Evolutionary conservation across 2,888 invertebrate genomes (phyloP).

Genomic region (Capitulum mitella): DNA sequence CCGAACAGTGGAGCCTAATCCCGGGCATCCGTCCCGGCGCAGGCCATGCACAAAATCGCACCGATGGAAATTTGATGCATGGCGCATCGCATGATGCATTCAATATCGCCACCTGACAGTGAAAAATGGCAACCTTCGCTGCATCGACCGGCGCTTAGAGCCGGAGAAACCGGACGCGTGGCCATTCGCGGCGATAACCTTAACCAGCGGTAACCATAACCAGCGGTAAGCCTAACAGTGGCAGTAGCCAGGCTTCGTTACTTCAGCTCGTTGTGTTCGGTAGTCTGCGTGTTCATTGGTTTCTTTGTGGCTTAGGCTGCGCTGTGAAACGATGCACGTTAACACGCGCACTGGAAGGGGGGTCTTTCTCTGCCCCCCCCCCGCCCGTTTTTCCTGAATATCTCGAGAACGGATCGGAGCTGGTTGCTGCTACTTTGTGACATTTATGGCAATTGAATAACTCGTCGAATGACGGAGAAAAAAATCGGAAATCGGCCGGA

Average conservation of each 20-base stretch:
- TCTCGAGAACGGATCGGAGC: too few species aligned
- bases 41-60: constrained; percentile 8
- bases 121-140: background rate
- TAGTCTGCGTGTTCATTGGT: background rate
- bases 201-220: too few species aligned
- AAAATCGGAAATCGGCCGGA: too few species aligned
- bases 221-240: background rate
- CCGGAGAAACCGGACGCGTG: too few species aligned
- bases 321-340: too few species aligned
- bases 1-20: background rate
- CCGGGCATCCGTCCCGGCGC: background rate
- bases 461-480: too few species aligned
- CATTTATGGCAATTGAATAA: too few species aligned
- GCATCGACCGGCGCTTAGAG: background rate
- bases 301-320: background rate
- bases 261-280: background rate
- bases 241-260: background rate
- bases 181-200: too few species aligned
- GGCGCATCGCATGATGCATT: constrained; percentile 10
- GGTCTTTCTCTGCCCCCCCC: too few species aligned
- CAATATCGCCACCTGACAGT: background rate
- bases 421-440: too few species aligned
- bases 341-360: too few species aligned
- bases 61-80: constrained; percentile 10
- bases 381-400: too few species aligned